Evolutionary conservation across 1,140 invertebrate genomes (phyloP).

Genomic region (Philaenus spumarius): DNA sequence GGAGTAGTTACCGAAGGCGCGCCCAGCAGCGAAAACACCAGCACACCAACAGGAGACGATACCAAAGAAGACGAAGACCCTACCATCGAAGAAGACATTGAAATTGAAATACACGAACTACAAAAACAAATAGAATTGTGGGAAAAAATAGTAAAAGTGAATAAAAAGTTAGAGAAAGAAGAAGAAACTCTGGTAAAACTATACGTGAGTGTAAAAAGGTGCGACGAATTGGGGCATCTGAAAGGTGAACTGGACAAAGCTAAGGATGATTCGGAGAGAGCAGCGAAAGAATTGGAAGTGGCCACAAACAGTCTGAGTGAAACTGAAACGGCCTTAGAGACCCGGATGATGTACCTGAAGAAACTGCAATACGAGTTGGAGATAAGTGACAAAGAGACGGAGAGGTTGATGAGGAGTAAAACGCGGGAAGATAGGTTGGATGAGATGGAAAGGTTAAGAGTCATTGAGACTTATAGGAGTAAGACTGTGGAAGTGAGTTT

Average conservation of each 20-base stretch:
- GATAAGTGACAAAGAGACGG: constrained; percentile 50
- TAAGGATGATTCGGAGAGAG: constrained; percentile 44
- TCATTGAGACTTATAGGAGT: background rate
- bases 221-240: constrained; percentile 39
- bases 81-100: constrained; percentile 17
- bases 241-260: constrained; percentile 18
- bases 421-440: too few species aligned
- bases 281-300: constrained; percentile 55
- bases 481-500: too few species aligned
- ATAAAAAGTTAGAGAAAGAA: constrained; percentile 60
- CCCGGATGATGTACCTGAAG: constrained; percentile 53
- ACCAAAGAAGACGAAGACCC: constrained; percentile 19
- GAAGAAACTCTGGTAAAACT: constrained; percentile 59
- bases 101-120: constrained; percentile 5
- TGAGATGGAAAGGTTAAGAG: background rate
- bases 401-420: constrained; percentile 27
- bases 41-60: constrained; percentile 17
- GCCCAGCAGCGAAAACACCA: constrained; percentile 19
- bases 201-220: constrained; percentile 55
- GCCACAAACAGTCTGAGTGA: constrained; percentile 53
- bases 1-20: constrained; percentile 16
- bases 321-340: constrained; percentile 53
- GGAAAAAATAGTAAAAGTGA: constrained; percentile 62
- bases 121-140: constrained; percentile 51
- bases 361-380: constrained; percentile 56